Evolutionary conservation across 2,113 vertebrate genomes (phyloP).

Genomic region (Daboia siamensis): DNA sequence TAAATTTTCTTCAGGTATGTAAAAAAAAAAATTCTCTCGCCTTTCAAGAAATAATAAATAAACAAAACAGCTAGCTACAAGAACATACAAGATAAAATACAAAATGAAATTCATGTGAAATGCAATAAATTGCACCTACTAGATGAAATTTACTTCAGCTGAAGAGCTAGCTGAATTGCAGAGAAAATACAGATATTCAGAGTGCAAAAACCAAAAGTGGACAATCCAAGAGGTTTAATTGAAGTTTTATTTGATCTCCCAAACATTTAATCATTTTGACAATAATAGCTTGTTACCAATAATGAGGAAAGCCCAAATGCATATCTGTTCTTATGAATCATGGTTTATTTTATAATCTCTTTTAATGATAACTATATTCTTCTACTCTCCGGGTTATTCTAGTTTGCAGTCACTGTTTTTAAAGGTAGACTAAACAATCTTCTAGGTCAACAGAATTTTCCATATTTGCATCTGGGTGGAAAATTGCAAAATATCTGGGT

Average conservation of each 20-base stretch:
- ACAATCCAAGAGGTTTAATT: constrained; percentile 1
- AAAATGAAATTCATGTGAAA: not conserved
- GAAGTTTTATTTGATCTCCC: not conserved
- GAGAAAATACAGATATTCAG: constrained; percentile 2
- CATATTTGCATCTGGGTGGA: not conserved
- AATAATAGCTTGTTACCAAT: constrained; percentile 14
- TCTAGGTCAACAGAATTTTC: not conserved
- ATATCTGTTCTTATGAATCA: constrained; percentile 28
- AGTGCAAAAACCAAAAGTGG: not conserved
- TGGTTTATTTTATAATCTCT: constrained; percentile 3
- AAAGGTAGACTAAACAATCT: not conserved
- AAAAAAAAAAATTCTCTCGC: not conserved
- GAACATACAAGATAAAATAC: not conserved
- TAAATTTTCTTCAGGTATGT: not conserved
- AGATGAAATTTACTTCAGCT: not conserved
- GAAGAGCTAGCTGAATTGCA: not conserved
- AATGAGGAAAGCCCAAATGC: constrained; percentile 13
- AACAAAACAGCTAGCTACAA: not conserved
- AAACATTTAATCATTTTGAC: constrained; percentile 13
- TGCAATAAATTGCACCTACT: too few relatives aligned
- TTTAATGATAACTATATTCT: not conserved
- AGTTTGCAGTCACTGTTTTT: not conserved
- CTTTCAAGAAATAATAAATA: not conserved
- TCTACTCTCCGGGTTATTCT: not conserved
- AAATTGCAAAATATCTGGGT: not conserved